Evolutionary conservation across 1,140 invertebrate genomes (phyloP), one percentile per base, ranked within the genome.

Genomic region (Drosophila santomea): DNA sequence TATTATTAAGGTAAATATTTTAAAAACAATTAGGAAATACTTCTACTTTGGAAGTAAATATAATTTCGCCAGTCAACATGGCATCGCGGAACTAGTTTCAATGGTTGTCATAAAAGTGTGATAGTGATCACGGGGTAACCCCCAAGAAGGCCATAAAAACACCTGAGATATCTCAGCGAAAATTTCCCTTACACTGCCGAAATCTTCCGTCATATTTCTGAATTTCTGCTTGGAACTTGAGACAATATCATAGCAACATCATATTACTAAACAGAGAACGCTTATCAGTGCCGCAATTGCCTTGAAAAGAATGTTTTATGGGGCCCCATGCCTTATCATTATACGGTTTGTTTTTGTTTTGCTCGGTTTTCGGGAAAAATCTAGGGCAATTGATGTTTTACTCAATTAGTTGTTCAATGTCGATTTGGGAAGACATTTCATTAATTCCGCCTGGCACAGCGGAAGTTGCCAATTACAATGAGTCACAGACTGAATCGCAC

Each of bases 401-500:
- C 67, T 69, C 64, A 71, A 71, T 71, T 71, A 71, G 67, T 39
- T 25, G 67, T 71, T 71, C 67, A 71, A 71, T 71, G 64, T 35
- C 67, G 67, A 69, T 69, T 71, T 57, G 64, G n/a, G 52, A 71
- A 71, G 68, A 71, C 68, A 71, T 71, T 71, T 71, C 44, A 71
- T 71, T 71, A 71, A 71, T 71, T 57, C 68, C 67, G 64, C 23
- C 62, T 32, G 38, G 36, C 66, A n/a, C 20, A 36, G 45, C 80
- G 80, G 80, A 84, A 84, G 80, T 76, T 72, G 72, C 55, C 80
- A 76, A 84, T 84, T 84, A 76, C 39, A 50, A 47, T 47, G 47
- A 69, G 47, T 69, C 39, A 68, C 41, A 50, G 17, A 47, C 11
- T 11, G 48, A 45, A 54, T 69, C 15, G 25, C 23, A 67, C 47